phyloP scores from a whole-genome alignment of 2,888 invertebrate species.

The Gnatocerus cornutus region DNA sequence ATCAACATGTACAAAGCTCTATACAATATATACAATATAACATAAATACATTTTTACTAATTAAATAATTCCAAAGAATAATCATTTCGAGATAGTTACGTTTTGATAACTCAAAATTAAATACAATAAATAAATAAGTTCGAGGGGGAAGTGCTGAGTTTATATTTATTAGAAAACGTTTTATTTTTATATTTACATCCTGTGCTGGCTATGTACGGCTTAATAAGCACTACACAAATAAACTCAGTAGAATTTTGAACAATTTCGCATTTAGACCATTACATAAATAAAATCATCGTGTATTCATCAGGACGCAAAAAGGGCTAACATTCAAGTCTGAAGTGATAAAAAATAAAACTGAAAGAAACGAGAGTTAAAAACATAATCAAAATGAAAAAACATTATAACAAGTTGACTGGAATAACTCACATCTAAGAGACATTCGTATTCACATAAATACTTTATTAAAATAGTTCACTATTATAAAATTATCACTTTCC shows the following conservation, averaged over 20 bases:
- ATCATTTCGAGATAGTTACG: constrained; percentile 39
- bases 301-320: not conserved
- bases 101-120: constrained; percentile 33
- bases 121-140: constrained; percentile 47
- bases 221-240: constrained; percentile 60
- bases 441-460: constrained; percentile 67
- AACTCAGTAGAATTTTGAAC: constrained; percentile 55
- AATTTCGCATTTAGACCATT: not conserved
- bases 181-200: constrained; percentile 64
- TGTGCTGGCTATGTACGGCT: constrained; percentile 64
- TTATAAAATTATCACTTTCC: constrained; percentile 71
- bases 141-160: constrained; percentile 44
- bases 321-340: constrained; percentile 1
- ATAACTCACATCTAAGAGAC: constrained; percentile 68
- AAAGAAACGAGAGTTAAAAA: constrained; percentile 24
- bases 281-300: constrained; percentile 10
- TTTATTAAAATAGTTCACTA: constrained; percentile 70
- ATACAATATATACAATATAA: constrained; percentile 73
- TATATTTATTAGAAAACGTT: constrained; percentile 45
- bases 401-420: constrained; percentile 64
- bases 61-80: constrained; percentile 52
- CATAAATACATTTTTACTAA: constrained; percentile 60
- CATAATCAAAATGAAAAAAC: constrained; percentile 27
- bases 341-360: constrained; percentile 9
- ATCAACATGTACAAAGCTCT: constrained; percentile 76